Base-by-base conservation (phyloP, 2,797 vertebrate genomes). In the Myotis daubentonii region DNA sequence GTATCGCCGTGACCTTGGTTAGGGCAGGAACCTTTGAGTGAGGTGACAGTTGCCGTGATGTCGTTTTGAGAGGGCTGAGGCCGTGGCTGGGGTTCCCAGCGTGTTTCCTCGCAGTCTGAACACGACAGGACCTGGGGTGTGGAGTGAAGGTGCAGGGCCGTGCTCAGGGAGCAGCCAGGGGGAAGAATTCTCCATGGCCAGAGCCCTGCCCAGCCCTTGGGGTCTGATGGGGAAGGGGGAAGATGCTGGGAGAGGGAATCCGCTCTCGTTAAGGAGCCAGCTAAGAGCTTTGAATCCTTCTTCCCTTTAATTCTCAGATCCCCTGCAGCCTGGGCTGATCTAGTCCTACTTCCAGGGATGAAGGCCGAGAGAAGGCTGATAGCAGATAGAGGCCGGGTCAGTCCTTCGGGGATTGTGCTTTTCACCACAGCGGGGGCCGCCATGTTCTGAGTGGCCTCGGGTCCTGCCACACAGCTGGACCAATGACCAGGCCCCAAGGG, bases 391-490 rank as follows among this genome's bases (percentile, higher is more conserved):
- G 57, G 10, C 75, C 17, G 1, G 15, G 15, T 19, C 66, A 71
- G 55, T 41, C 36, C n/a, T 33, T 23, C 0, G 0, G 1, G 30
- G 65, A 66, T 19, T 5, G 4, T 38, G 72, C 44, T 49, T 92
- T 65, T 66, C 10, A 41, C 38, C 25, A 10, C 47, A 23, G 38
- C 0, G 0, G 33, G 75, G 57, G 25, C 55, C 2, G 0, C 5
- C 0, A 3, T 36, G 19, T 76, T 62, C 89, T 65, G 36, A 79
- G 80, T 83, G 30, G 75, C 55, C 8, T 12, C 22, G 8, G 49
- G 25, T 71, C 47, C 65, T 47, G 28, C 81, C 15, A 8, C 25
- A 22, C 30, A n/a, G 47, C 5, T 0, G 49, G 23, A 17, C 30
- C 2, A 0, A 4, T 57, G 78, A 70, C 20, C 5, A 25, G 82